Percentiles rank a stretch among this genome's conserved stretches.
Conservation (phyloP, 2,797 vertebrate species). For the Myotis myotis region DNA sequence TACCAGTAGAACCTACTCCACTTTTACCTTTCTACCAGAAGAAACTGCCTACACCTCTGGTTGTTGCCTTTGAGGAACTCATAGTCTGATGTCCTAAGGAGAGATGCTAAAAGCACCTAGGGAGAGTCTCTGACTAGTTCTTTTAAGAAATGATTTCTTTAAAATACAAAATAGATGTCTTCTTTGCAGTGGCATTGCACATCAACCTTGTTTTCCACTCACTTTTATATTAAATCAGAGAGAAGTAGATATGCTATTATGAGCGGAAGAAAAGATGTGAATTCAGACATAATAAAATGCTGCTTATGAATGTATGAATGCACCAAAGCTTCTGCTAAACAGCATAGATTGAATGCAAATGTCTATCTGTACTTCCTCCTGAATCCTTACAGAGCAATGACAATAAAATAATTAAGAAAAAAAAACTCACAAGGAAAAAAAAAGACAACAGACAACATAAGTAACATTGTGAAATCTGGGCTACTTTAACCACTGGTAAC, state of each 20-base stretch:
- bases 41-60: background rate
- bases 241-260: background rate
- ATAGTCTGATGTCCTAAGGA: background rate
- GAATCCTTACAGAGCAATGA: constrained; percentile 30
- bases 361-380: background rate
- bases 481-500: background rate
- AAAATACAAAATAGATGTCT: background rate
- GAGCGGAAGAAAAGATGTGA: background rate
- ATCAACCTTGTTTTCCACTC: constrained; percentile 7
- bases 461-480: constrained; percentile 24
- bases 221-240: constrained; percentile 51
- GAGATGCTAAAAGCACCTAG: background rate
- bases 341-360: constrained; percentile 43
- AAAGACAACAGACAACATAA: background rate
- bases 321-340: background rate
- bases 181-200: background rate
- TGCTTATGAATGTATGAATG: constrained; percentile 56
- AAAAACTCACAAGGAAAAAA: constrained; percentile 20
- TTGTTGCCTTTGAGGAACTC: background rate
- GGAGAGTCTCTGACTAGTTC: background rate
- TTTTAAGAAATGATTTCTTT: constrained; percentile 3
- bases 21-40: background rate
- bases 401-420: background rate
- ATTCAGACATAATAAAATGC: constrained; percentile 46
- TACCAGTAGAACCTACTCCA: background rate